Percentiles rank a stretch among this genome's conserved stretches.
Conservation (phyloP, 2,113 vertebrate species). For the Dicerorhinus sumatrensis region DNA sequence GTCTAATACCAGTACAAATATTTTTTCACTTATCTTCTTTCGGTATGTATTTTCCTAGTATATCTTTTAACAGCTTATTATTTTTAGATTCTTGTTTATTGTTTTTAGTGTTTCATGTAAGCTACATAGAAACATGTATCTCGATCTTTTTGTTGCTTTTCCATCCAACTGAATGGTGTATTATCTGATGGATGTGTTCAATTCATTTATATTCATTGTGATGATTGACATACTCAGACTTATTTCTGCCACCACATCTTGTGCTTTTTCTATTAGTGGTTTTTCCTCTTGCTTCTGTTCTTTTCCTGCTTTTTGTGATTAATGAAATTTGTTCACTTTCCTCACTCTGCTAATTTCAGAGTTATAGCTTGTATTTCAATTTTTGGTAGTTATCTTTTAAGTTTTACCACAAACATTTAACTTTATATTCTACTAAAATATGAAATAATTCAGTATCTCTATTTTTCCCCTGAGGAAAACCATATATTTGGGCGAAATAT, state of each 20-base stretch:
- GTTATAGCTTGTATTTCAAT: not conserved
- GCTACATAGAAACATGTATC: not conserved
- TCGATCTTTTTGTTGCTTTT: not conserved
- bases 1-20: not conserved
- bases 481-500: not conserved
- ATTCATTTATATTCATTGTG: not conserved
- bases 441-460: not conserved
- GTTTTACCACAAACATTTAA: not conserved
- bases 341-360: slow-evolving; percentile 1
- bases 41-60: not conserved
- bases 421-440: not conserved
- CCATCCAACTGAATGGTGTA: not conserved
- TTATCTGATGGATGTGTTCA: not conserved
- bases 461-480: not conserved
- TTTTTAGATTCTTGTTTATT: slow-evolving; percentile 11
- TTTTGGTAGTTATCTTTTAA: not conserved
- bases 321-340: slow-evolving; percentile 3
- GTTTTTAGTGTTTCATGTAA: not conserved
- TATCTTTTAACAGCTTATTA: not conserved
- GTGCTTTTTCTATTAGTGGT: not conserved
- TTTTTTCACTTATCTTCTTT: not conserved
- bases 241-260: not conserved
- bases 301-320: not conserved
- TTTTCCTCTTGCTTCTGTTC: not conserved
- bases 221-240: not conserved